Percentiles rank a stretch among this genome's conserved stretches.
These are phyloP conservation scores for Cheilosia vernalis DNA, from an alignment of 2,888 invertebrate species.

Conservation along the genomic window DNA sequence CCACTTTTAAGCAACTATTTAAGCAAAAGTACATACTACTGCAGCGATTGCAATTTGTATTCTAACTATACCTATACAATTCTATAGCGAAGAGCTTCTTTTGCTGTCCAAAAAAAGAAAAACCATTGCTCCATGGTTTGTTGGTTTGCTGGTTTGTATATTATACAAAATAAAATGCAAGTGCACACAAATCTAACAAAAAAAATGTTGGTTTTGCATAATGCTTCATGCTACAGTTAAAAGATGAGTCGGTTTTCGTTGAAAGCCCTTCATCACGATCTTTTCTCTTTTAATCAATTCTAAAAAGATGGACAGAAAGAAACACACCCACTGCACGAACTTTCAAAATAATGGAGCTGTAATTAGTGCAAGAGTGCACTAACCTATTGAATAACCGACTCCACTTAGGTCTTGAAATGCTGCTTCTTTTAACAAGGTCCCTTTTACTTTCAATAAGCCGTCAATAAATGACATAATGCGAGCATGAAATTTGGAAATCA, in stretches of 20 bases:
- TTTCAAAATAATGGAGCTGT: constrained; percentile 7
- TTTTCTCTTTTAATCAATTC: constrained; percentile 5
- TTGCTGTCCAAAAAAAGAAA: constrained; percentile 4
- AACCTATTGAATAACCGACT: constrained; percentile 9
- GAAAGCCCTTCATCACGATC: constrained; percentile 31
- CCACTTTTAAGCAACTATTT: constrained; percentile 25
- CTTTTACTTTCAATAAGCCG: constrained; percentile 12
- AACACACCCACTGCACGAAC: constrained; percentile 34
- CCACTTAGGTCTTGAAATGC: not conserved
- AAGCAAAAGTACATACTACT: not conserved
- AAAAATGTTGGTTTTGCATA: constrained; percentile 10
- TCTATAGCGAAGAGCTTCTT: not conserved
- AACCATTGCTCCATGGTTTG: not conserved
- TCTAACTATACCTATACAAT: not conserved
- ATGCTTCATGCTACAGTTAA: constrained; percentile 4
- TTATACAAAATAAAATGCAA: not conserved
- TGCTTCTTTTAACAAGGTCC: not conserved
- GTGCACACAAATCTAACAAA: not conserved
- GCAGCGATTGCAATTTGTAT: not conserved
- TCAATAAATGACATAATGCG: not conserved
- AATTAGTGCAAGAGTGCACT: constrained; percentile 18
- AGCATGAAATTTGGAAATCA: not conserved
- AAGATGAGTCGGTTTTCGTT: constrained; percentile 19
- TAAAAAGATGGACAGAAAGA: not conserved
- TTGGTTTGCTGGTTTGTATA: not conserved